Conservation (phyloP, 2,888 invertebrate species). For the Melipona bicolor region DNA sequence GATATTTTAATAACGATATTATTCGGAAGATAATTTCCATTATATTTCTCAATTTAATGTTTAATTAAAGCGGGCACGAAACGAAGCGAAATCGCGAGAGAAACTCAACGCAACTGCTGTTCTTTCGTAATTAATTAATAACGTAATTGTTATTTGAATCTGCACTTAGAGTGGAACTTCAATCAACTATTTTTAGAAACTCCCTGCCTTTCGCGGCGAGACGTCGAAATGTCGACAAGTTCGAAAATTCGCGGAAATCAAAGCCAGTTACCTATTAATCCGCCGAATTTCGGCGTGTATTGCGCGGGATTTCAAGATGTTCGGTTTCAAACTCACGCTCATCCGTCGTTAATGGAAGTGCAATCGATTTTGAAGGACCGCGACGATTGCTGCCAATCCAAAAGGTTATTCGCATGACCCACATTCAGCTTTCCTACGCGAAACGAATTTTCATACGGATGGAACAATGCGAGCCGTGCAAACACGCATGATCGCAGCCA, state of each 20-base stretch:
- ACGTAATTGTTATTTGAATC: background rate
- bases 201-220: background rate
- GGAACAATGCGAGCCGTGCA: slow-evolving; percentile 11
- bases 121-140: background rate
- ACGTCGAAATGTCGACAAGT: background rate
- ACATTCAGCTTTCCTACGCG: slow-evolving; percentile 42
- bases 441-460: slow-evolving; percentile 44
- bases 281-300: slow-evolving; percentile 4
- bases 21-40: background rate
- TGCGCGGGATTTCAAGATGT: slow-evolving; percentile 8
- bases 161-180: background rate
- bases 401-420: slow-evolving; percentile 66
- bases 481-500: slow-evolving; percentile 14
- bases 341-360: slow-evolving; percentile 36
- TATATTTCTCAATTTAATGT: background rate
- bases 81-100: background rate
- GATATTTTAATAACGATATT: background rate
- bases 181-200: background rate
- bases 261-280: background rate
- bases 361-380: slow-evolving; percentile 52
- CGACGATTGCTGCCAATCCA: slow-evolving; percentile 35
- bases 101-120: background rate
- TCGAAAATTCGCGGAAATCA: background rate
- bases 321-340: slow-evolving; percentile 27
- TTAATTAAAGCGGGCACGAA: background rate